These are phyloP conservation scores for Dynastes grantii DNA, from an alignment of 2,888 invertebrate species.

Conservation along the genomic window DNA sequence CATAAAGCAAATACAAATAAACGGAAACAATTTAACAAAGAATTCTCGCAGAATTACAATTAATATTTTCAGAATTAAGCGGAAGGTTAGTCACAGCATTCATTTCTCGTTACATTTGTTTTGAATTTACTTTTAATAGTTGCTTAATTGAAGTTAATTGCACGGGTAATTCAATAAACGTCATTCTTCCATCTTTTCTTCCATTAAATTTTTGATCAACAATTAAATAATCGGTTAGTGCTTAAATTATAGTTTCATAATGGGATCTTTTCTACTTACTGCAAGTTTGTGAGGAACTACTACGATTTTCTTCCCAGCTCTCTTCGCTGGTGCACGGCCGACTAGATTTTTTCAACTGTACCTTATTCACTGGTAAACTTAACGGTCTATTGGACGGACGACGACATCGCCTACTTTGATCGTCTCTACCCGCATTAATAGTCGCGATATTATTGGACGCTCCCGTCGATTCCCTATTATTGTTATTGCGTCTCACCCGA, in stretches of 20 bases:
- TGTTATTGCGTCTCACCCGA: conserved; percentile 56
- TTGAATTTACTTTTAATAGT: no score
- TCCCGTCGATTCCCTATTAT: conserved; percentile 24
- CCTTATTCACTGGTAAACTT: conserved; percentile 48
- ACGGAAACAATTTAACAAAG: no score
- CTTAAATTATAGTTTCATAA: not conserved
- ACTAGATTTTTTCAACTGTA: conserved; percentile 43
- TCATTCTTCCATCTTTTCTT: not conserved
- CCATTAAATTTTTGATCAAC: no score
- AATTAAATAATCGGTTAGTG: no score
- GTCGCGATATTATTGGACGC: conserved; percentile 40
- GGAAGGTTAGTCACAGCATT: not conserved
- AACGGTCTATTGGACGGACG: conserved; percentile 58
- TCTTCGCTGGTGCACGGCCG: conserved; percentile 60
- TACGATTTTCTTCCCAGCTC: conserved; percentile 64
- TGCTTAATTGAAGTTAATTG: not conserved
- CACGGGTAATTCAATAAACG: not conserved
- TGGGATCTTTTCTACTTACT: conserved; percentile 38
- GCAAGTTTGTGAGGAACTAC: conserved; percentile 56
- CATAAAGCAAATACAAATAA: no score
- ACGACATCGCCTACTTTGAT: conserved; percentile 55
- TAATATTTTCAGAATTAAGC: no score
- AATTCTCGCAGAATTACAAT: no score
- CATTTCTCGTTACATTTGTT: not conserved
- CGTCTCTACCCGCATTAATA: conserved; percentile 29